Percentiles rank a stretch among this genome's conserved stretches.
These are phyloP conservation scores for Escarpia spicata DNA, from an alignment of 2,888 invertebrate species.

Conservation along the genomic window DNA sequence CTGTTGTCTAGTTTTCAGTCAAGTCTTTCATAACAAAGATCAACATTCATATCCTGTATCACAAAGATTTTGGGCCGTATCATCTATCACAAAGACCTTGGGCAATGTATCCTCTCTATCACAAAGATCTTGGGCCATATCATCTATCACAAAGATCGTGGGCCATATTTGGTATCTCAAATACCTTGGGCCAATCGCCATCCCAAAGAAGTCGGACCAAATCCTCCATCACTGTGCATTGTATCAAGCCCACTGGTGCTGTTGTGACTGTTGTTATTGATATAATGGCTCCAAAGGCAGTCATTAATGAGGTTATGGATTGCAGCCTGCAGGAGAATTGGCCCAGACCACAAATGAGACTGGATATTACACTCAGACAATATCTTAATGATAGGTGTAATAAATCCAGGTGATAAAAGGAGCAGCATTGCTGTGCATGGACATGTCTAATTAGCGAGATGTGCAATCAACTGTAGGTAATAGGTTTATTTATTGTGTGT, in stretches of 20 bases:
- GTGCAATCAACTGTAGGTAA: not conserved
- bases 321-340: not conserved
- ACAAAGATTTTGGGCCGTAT: not conserved
- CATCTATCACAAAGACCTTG: not conserved
- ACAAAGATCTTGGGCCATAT: not conserved
- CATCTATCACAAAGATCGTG: not conserved
- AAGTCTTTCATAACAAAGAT: not conserved
- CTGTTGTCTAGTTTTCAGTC: not conserved
- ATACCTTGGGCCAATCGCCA: not conserved
- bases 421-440: not conserved
- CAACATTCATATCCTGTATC: not conserved
- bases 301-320: not conserved
- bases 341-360: not conserved
- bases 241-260: not conserved
- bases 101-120: not conserved
- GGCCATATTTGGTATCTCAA: not conserved
- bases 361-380: not conserved
- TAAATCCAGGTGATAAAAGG: not conserved
- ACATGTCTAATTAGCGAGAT: not conserved
- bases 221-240: not conserved
- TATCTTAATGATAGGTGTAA: conserved; percentile 12
- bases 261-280: not conserved
- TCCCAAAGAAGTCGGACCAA: not conserved
- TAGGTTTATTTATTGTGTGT: not conserved
- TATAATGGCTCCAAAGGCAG: not conserved